Evolutionary conservation across 2,888 invertebrate genomes (phyloP).

Genomic region (Marronus borbonicus): DNA sequence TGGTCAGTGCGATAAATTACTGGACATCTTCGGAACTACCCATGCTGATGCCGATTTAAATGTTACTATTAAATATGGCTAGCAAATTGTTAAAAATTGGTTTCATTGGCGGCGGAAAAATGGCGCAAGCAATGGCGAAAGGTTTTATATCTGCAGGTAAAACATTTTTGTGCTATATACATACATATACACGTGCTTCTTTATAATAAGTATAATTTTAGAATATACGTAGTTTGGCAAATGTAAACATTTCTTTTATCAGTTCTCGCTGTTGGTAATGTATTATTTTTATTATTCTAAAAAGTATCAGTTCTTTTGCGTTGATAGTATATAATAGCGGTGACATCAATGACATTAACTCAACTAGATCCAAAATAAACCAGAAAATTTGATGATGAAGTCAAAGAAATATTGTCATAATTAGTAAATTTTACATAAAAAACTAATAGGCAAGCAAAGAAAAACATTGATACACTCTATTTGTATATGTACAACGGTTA

Average conservation of each 20-base stretch:
- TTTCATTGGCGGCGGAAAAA: constrained; percentile 92
- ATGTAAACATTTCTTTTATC: constrained; percentile 20
- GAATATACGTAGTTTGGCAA: not conserved
- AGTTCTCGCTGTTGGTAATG: not conserved
- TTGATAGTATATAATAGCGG: not conserved
- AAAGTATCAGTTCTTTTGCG: not conserved
- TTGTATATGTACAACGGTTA: not conserved
- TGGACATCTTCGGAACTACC: not conserved
- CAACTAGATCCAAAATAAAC: not conserved
- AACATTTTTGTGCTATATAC: constrained; percentile 50
- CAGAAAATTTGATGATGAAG: not conserved
- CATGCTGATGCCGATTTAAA: not conserved
- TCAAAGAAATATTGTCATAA: not conserved
- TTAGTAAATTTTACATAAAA: not conserved
- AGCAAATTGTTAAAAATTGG: constrained; percentile 82
- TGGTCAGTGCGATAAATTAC: not conserved
- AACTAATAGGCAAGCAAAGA: constrained; percentile 4
- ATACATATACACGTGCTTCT: not conserved
- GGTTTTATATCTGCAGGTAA: constrained; percentile 91
- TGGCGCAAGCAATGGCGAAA: constrained; percentile 93
- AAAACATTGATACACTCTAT: not conserved
- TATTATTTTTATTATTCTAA: constrained; percentile 2
- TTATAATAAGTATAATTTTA: not conserved
- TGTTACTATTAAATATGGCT: constrained; percentile 59
- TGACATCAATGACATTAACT: not conserved